Evolutionary conservation across 1,140 invertebrate genomes (phyloP).

Genomic region (Liolophura sinensis): DNA sequence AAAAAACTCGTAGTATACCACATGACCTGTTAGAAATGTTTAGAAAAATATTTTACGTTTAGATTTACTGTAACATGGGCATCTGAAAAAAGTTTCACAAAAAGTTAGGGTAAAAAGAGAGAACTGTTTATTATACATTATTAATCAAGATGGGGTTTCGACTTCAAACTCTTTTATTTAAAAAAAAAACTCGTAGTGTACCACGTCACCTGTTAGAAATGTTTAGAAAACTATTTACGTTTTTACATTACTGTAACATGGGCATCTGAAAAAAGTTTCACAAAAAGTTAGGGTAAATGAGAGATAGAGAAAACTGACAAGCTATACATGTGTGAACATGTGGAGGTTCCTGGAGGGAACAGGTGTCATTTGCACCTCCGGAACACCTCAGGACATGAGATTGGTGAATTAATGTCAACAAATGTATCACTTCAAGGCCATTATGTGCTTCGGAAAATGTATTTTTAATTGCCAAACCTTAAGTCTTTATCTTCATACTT

Average conservation of each 20-base stretch:
- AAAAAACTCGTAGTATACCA: constrained; percentile 3
- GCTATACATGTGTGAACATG: too few relatives aligned
- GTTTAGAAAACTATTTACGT: constrained; percentile 6
- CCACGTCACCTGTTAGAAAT: background rate
- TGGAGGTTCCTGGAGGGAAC: too few relatives aligned
- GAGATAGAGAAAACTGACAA: too few relatives aligned
- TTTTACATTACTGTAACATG: background rate
- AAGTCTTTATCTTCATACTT: background rate
- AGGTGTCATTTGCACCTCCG: too few relatives aligned
- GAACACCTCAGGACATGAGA: too few relatives aligned
- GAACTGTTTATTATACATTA: constrained; percentile 4
- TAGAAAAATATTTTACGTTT: constrained; percentile 11
- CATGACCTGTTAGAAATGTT: background rate
- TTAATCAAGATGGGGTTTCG: constrained; percentile 3
- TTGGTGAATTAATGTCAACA: too few relatives aligned
- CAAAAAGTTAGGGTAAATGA: background rate
- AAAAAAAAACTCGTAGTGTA: constrained; percentile 5
- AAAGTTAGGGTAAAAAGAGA: background rate
- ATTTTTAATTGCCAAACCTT: too few relatives aligned
- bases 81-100: background rate
- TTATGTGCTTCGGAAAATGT: too few relatives aligned
- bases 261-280: background rate
- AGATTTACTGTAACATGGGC: background rate
- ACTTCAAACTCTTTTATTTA: background rate
- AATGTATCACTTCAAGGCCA: too few relatives aligned